Evolutionary conservation across 2,797 vertebrate species (phyloP).

Genomic region (Prunella strophiata): DNA sequence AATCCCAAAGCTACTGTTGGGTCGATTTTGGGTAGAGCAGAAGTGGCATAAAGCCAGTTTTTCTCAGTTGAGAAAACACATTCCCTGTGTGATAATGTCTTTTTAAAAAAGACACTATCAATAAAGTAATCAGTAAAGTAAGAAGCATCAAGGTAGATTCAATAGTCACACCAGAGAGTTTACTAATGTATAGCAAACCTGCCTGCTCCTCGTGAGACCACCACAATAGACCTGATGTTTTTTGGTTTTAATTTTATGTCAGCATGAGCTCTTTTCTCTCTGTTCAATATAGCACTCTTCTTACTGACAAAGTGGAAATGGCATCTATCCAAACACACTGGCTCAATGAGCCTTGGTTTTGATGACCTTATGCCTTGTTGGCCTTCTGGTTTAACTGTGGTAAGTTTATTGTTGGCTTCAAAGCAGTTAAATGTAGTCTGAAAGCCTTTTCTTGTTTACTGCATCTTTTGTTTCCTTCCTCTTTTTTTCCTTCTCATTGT

Average conservation of each 20-base stretch:
- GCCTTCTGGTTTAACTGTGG: constrained; percentile 34
- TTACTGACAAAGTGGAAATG: constrained; percentile 15
- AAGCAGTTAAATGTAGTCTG: constrained; percentile 52
- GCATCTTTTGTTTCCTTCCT: not conserved
- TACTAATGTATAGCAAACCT: not conserved
- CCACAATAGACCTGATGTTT: not conserved
- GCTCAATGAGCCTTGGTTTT: constrained; percentile 50
- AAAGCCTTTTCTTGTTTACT: constrained; percentile 58
- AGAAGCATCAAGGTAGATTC: not conserved
- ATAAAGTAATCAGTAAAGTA: constrained; percentile 11
- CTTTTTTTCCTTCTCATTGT: constrained; percentile 9
- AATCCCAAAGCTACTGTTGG: not conserved
- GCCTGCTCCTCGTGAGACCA: not conserved
- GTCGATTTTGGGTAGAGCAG: not conserved
- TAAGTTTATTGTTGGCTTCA: constrained; percentile 57
- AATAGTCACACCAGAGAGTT: not conserved
- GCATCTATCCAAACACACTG: constrained; percentile 46
- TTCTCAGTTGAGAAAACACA: not conserved
- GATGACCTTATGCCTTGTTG: constrained; percentile 64
- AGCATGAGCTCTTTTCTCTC: not conserved
- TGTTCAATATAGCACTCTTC: not conserved
- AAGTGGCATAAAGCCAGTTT: not conserved
- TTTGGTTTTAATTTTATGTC: constrained; percentile 10
- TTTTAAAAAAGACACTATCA: not conserved
- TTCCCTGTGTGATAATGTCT: not conserved